Evolutionary conservation across 2,797 vertebrate species (phyloP), one percentile per base, ranked within the genome.

Genomic region (Anabas testudineus): DNA sequence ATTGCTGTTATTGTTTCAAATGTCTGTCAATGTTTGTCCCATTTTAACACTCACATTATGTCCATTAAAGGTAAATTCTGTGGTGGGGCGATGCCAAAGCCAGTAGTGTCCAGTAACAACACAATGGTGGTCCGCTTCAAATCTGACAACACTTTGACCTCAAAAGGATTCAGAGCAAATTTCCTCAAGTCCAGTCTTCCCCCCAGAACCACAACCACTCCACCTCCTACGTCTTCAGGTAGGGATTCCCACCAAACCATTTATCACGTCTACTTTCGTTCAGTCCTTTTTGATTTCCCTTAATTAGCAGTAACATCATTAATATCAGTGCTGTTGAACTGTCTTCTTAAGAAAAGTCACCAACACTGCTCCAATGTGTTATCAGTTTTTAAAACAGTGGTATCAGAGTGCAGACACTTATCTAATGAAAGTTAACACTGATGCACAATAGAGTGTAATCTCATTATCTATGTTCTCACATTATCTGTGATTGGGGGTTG

Each of bases 51-150:
- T 16, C 22, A 53, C 9, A 10, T 71, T 7, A 79, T 21, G 69
- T 47, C 63, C 43, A 47, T 82, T 49, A 22, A 68, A 94, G 94
- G 88, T 56, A 89, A 85, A 74, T 92, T 94, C 78, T 95, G 94
- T 65, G 94, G 94, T 1, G 71, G 82, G 19, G 66, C n/a, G 21
- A 47, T 85, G 22, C 93, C 93, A 3, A 63, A 66, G 0, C 82
- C 88, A 1, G 46, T 94, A 81, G 67, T 86, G 16, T 91, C 93
- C 75, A 86, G 36, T 16, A 32, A 65, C 42, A 92, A 89, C 81
- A 85, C 80, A 12, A 88, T 94, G 88, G 84, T 94, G 37, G 82
- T 95, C 7, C 90, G 91, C 51, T 95, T 95, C 84, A 93, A 91
- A 84, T 87, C 90, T 0, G 90, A 94, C 76, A 75, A 43, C 67